These are phyloP conservation scores for Notechis scutatus DNA, from an alignment of 2,113 vertebrate species.

Conservation along the genomic window DNA sequence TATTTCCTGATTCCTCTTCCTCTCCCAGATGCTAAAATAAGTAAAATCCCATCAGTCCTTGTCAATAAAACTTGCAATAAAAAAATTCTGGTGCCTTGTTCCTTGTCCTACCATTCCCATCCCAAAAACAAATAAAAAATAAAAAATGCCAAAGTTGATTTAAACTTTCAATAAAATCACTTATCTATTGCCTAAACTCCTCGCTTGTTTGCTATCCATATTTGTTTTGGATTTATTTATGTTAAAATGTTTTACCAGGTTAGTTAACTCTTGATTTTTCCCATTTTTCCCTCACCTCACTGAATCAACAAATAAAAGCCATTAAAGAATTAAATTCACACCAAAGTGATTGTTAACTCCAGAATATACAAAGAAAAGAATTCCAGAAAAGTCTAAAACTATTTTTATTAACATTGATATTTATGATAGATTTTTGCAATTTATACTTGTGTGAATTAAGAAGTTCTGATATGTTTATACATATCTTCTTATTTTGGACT, in stretches of 20 bases:
- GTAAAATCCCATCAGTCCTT: neutral
- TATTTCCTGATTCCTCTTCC: neutral
- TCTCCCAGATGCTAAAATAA: neutral
- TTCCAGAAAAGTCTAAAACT: neutral
- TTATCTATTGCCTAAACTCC: neutral
- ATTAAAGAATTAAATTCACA: no score
- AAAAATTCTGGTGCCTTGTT: neutral
- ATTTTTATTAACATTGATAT: neutral
- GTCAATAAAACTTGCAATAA: neutral
- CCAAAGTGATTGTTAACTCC: no score
- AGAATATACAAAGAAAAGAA: no score
- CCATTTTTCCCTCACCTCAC: neutral
- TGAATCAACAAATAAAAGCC: no score
- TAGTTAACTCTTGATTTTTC: neutral
- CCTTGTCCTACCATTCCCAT: neutral
- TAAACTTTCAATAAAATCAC: neutral
- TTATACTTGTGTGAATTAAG: neutral
- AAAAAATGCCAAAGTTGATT: neutral
- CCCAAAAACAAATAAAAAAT: neutral
- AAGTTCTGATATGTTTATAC: neutral
- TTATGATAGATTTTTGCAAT: neutral
- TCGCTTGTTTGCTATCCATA: neutral
- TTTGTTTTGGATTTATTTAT: neutral
- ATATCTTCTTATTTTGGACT: neutral
- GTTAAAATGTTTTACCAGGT: neutral